Base-by-base conservation (phyloP, 1,140 invertebrate genomes). In the Chironomus striatipennis region DNA sequence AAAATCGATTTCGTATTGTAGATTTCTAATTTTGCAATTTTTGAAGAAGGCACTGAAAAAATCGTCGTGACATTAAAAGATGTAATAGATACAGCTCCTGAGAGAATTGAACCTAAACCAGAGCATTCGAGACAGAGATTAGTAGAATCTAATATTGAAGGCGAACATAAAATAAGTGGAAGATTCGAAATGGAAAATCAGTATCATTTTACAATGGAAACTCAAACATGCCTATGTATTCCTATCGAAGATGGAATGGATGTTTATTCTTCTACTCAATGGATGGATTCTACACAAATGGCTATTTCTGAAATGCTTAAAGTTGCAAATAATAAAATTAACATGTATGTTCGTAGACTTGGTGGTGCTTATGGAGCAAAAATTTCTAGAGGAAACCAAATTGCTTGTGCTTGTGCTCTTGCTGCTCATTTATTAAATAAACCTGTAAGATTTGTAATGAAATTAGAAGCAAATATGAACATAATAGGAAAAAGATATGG, bases 221-320 rank as follows among this genome's bases (percentile, higher is more conserved):
- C 88, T 1, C 89, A 90, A 67, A 85, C 83, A 5, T 87, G 88
- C 77, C 83, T 90, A 34, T 88, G 85, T 42, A 79, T 87, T 42
- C 89, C 89, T 0, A 84, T 83, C 43, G 90, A 91, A 81, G 88
- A 90, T 81, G 88, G 88, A 2, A 78, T 90, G 42, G 86, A 90
- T 76, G 84, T 92, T 10, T 89, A 86, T 78, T 81, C 88, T 1
- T 77, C 87, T 0, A 84, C 87, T 0, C 90, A 92, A 77, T 91
- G 87, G 85, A 82, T 90, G n/a, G 88, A 91, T 78, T 78, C 85
- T 4, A 80, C 79, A 0, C 88, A 91, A 81, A 77, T 84, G 72
- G 83, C 85, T 4, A 83, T 91, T 18, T 85, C 89, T 0, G 77
- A 84, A 65, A 82, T 85, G 42, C 82, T 92, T 1, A 85, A 85